Evolutionary conservation across 1,140 invertebrate species (phyloP).

Genomic region (Drosophila simulans): DNA sequence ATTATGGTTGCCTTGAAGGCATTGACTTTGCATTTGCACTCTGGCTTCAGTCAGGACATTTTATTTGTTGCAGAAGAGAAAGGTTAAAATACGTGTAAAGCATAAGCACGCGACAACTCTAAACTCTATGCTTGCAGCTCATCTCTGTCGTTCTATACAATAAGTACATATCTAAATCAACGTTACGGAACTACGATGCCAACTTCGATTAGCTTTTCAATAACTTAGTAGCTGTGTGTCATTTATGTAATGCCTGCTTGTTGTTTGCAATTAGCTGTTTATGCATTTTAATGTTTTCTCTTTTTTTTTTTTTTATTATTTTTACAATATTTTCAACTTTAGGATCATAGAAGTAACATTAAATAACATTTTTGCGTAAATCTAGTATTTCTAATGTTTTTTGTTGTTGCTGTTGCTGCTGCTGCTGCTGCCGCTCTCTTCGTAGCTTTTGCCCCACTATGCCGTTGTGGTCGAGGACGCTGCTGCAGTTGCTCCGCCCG

Average conservation of each 20-base stretch:
- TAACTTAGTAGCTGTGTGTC: constrained; percentile 27
- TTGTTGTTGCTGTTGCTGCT: constrained; percentile 58
- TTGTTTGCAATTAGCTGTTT: constrained; percentile 22
- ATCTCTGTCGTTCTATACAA: constrained; percentile 28
- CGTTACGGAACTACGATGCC: constrained; percentile 56
- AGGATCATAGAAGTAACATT: constrained; percentile 83
- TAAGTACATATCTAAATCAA: constrained; percentile 59
- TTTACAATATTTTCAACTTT: constrained; percentile 84
- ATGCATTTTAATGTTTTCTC: constrained; percentile 22
- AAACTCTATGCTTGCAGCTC: constrained; percentile 37
- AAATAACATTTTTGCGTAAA: constrained; percentile 83
- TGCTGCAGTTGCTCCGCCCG: constrained; percentile 37
- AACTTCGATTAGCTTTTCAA: constrained; percentile 42
- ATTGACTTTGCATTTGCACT: constrained; percentile 46
- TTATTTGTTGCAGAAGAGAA: constrained; percentile 15
- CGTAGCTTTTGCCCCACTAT: constrained; percentile 53
- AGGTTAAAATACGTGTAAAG: constrained; percentile 50
- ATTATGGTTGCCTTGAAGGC: constrained; percentile 41
- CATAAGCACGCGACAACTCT: constrained; percentile 45
- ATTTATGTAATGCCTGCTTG: constrained; percentile 24
- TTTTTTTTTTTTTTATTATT: constrained; percentile 67
- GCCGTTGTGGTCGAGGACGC: constrained; percentile 59
- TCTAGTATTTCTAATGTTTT: constrained; percentile 82
- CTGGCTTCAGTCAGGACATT: constrained; percentile 40
- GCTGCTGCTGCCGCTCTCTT: constrained; percentile 19